These are phyloP conservation scores for Antheraea pernyi DNA, from an alignment of 1,140 invertebrate genomes.

Conservation along the genomic window DNA sequence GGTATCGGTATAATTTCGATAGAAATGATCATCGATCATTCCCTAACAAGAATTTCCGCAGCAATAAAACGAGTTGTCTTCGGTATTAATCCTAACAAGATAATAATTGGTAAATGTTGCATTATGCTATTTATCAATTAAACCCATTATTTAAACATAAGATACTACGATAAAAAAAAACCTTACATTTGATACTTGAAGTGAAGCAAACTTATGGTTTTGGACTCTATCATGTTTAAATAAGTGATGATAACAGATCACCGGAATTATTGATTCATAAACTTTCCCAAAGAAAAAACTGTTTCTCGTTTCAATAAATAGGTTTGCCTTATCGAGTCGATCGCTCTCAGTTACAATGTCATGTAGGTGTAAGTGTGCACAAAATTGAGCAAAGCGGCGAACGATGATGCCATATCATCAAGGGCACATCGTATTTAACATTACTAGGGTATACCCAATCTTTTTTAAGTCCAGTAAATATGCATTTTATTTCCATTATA, in stretches of 20 bases:
- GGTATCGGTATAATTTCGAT: neutral
- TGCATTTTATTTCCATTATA: neutral
- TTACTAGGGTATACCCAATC: neutral
- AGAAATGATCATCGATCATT: neutral
- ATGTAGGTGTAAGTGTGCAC: constrained; percentile 8
- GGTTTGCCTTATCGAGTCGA: neutral
- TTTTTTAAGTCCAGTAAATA: neutral
- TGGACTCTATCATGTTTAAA: neutral
- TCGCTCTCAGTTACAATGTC: constrained; percentile 10
- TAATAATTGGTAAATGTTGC: neutral
- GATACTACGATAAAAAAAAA: constrained; percentile 8
- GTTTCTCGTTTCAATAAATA: constrained; percentile 3
- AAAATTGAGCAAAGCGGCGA: constrained; percentile 14
- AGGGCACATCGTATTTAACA: neutral
- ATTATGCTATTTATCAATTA: neutral
- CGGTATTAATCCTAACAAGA: neutral
- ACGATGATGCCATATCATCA: neutral
- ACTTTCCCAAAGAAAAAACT: neutral
- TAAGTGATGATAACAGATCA: neutral
- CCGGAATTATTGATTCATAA: neutral
- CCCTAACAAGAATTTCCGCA: neutral
- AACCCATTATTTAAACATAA: neutral
- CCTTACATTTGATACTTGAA: neutral
- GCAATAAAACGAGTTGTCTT: no score
- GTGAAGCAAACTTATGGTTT: no score